These are phyloP conservation scores for Melanerpes aurifrons DNA, from an alignment of 2,113 vertebrate species.

Conservation along the genomic window DNA sequence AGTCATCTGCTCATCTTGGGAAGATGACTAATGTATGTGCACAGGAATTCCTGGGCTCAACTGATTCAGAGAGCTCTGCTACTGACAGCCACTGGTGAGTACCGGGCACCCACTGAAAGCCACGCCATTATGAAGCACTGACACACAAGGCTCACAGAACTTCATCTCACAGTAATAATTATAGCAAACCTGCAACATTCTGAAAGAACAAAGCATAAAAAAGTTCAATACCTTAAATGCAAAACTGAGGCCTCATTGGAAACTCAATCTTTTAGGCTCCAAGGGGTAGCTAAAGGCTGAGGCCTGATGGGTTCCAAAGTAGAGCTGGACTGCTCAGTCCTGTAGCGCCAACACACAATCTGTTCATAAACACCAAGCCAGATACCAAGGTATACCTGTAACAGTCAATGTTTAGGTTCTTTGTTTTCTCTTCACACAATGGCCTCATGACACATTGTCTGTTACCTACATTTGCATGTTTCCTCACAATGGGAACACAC, in stretches of 20 bases:
- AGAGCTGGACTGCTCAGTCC: too few species aligned
- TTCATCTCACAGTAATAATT: background rate
- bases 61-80: background rate
- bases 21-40: rapidly evolving
- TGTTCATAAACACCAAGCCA: background rate
- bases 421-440: background rate
- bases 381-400: background rate
- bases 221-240: rapidly evolving
- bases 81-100: too few species aligned
- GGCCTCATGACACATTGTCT: rapidly evolving
- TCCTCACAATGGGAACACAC: background rate
- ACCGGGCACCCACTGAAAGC: background rate
- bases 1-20: rapidly evolving
- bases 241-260: background rate
- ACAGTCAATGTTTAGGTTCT: background rate
- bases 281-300: background rate
- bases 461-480: background rate
- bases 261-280: background rate
- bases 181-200: background rate
- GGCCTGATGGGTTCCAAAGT: background rate
- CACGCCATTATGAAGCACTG: rapidly evolving
- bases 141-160: background rate
- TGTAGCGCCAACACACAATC: rapidly evolving
- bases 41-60: background rate
- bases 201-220: background rate